phyloP scores from a whole-genome alignment of 2,797 vertebrate genomes.

The Helostoma temminkii region DNA sequence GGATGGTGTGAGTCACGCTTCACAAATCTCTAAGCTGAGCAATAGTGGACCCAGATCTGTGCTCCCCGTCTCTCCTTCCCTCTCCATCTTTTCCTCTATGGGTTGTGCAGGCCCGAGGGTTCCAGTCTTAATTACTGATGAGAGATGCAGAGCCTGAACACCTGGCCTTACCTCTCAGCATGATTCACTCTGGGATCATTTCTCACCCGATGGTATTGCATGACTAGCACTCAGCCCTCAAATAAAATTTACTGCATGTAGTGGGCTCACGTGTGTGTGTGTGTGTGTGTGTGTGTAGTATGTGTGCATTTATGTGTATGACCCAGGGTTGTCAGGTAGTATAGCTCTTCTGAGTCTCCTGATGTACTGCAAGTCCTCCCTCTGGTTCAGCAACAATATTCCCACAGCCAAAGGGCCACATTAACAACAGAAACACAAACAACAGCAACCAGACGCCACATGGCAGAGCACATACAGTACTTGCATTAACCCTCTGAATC shows the following conservation, averaged over 20 bases:
- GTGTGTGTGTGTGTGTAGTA: conserved; percentile 4
- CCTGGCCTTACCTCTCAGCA: conserved; percentile 69
- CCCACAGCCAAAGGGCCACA: conserved; percentile 2
- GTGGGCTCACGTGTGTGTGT: too few relatives aligned
- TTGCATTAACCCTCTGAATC: not conserved
- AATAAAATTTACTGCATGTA: conserved; percentile 18
- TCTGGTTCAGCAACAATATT: conserved; percentile 22
- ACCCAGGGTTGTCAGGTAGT: conserved; percentile 37
- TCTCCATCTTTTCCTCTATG: conserved; percentile 33
- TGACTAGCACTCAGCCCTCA: conserved; percentile 30
- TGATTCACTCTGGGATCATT: conserved; percentile 60
- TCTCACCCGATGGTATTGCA: conserved; percentile 49
- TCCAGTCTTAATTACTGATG: conserved; percentile 77
- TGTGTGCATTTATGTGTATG: conserved; percentile 3
- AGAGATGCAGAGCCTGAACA: conserved; percentile 68
- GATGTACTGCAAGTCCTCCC: conserved; percentile 11
- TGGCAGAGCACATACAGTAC: not conserved
- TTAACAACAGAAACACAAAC: conserved; percentile 16
- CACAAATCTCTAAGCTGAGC: conserved; percentile 39
- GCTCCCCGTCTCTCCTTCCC: conserved; percentile 11
- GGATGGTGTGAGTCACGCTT: conserved; percentile 52
- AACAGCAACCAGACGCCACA: conserved; percentile 1
- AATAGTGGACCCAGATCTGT: conserved; percentile 12
- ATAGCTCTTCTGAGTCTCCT: conserved; percentile 32
- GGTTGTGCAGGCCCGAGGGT: conserved; percentile 63